A percentile compares a stretch with the other conserved stretches of the same genome.
Conservation (phyloP, 2,797 vertebrate species). For the Helicolenus hilgendorfi region DNA sequence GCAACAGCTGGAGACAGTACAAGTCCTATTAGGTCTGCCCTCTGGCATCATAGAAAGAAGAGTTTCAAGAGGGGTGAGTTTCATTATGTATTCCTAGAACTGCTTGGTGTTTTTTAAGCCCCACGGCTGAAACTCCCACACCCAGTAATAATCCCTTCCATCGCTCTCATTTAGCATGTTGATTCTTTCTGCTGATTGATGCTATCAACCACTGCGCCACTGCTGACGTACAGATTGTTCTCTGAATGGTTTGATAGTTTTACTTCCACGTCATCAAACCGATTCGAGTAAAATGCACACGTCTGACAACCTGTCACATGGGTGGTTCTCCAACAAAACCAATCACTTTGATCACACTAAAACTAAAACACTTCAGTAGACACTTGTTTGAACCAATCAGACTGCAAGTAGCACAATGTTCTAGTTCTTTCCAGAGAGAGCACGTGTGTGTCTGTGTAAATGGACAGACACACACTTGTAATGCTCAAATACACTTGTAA, state of each 20-base stretch:
- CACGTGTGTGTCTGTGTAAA: background rate
- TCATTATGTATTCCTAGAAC: constrained; percentile 59
- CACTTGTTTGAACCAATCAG: constrained; percentile 68
- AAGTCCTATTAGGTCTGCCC: constrained; percentile 52
- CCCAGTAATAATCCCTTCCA: constrained; percentile 34
- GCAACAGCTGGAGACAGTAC: constrained; percentile 57
- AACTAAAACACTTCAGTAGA: background rate
- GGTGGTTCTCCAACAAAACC: background rate
- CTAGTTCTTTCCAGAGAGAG: constrained; percentile 54
- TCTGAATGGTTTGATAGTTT: background rate
- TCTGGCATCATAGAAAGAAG: constrained; percentile 40
- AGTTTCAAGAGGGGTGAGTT: constrained; percentile 52
- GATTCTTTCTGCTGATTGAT: constrained; percentile 39
- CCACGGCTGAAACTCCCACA: constrained; percentile 49
- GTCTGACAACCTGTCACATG: background rate
- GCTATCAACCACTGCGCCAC: background rate
- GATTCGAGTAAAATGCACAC: background rate
- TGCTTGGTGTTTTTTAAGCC: constrained; percentile 57
- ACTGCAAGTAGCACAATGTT: constrained; percentile 47
- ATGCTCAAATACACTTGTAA: constrained; percentile 19
- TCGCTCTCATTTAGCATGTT: constrained; percentile 31
- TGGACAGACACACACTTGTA: constrained; percentile 3
- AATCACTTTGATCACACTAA: background rate
- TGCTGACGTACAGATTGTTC: background rate
- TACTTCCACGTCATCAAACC: background rate